phyloP scores from a whole-genome alignment of 2,113 vertebrate species.

The Hylia prasina region DNA sequence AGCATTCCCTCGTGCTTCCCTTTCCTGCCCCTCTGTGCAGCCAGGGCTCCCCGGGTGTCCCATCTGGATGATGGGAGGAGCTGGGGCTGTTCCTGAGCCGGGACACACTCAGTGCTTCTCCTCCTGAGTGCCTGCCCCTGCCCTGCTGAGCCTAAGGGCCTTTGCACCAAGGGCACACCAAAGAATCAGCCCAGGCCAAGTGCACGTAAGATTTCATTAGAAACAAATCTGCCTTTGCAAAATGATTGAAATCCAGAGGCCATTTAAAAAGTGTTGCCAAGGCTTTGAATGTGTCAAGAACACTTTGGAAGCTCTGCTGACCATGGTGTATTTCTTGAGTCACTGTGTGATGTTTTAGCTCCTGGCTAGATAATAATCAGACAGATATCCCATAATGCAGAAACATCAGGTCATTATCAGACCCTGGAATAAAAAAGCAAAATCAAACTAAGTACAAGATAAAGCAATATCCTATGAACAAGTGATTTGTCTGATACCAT shows the following conservation, averaged over 20 bases:
- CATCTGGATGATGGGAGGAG: not conserved
- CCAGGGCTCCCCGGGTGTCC: fast-evolving
- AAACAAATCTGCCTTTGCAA: not conserved
- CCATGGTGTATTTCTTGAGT: not conserved
- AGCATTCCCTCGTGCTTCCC: slow-evolving; percentile 50
- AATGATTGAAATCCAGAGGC: not conserved
- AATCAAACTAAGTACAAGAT: not conserved
- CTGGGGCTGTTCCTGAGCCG: fast-evolving
- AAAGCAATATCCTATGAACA: not conserved
- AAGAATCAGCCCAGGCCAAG: not conserved
- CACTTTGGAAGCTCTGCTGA: not conserved
- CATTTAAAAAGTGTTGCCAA: not conserved
- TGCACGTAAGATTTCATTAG: not conserved
- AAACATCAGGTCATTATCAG: not conserved
- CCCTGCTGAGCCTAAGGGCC: not conserved
- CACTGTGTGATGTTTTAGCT: not conserved
- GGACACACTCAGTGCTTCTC: not conserved
- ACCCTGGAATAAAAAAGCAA: not conserved
- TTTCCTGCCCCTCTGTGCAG: not conserved
- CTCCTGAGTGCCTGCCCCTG: not conserved
- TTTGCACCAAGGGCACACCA: not conserved
- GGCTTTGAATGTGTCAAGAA: not conserved
- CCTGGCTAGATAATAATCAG: not conserved
- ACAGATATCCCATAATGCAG: not conserved
- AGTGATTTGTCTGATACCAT: not conserved